Evolutionary conservation across 1,140 invertebrate species (phyloP).

Genomic region (Bombus superbus): DNA sequence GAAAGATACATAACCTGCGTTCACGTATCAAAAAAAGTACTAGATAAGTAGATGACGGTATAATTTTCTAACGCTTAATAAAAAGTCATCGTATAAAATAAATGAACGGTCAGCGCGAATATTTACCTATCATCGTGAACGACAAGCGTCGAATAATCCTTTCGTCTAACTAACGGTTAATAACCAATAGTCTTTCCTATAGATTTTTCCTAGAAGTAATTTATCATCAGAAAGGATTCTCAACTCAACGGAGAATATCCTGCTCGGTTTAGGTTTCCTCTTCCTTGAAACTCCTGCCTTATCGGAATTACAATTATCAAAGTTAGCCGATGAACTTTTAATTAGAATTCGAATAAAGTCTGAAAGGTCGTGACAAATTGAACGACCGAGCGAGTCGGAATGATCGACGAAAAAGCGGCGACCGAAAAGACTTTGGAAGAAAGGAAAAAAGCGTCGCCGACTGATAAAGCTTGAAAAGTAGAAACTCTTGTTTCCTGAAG

Average conservation of each 20-base stretch:
- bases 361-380: slow-evolving; percentile 11
- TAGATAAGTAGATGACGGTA: not conserved
- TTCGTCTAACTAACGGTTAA: not conserved
- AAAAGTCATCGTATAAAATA: not conserved
- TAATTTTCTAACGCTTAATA: not conserved
- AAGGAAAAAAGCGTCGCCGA: not conserved
- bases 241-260: slow-evolving; percentile 18
- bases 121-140: not conserved
- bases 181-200: not conserved
- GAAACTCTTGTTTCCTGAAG: not conserved
- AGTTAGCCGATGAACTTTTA: slow-evolving; percentile 47
- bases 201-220: not conserved
- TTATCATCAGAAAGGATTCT: not conserved
- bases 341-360: slow-evolving; percentile 52
- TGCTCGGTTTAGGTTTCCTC: not conserved
- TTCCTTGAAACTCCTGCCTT: slow-evolving; percentile 26
- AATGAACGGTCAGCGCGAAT: not conserved
- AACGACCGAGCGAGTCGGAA: slow-evolving; percentile 1
- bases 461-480: not conserved
- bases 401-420: slow-evolving; percentile 20
- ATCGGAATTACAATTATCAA: slow-evolving; percentile 31
- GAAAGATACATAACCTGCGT: too few relatives aligned
- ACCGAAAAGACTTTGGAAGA: not conserved
- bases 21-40: too few relatives aligned
- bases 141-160: not conserved